Base-by-base conservation (phyloP, 2,888 invertebrate genomes). In the Cataglyphis cursor region DNA sequence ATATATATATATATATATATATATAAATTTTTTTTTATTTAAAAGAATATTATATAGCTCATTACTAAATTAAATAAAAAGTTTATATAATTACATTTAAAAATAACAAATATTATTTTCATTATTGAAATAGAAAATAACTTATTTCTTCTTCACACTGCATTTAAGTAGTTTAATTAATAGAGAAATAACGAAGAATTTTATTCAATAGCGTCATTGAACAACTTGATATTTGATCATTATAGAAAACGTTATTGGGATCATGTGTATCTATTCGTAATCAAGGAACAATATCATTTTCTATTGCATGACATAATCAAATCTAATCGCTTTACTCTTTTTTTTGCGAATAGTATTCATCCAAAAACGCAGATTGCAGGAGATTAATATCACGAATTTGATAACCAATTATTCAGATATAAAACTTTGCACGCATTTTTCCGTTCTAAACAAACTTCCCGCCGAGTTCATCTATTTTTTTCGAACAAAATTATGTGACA, bases 231-330 rank as follows among this genome's bases (percentile, higher is more conserved):
- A 24, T 48, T 44, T 73, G 4, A 6, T 38, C 41, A 31, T 44
- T 5, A 15, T 10, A 48, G 5, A 48, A 44, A 44, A 73, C 21
- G 4, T n/a, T 21, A 8, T 15, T 6, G 44, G 12, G n/a, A 21
- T 15, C 21, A 35, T 24, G 10, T 3, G 6, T 28, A 73, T 73
- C 18, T 64, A 51, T 75, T 35, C n/a, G 31, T 15, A 31, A 21
- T n/a, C 3, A 9, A 24, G 18, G 12, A 62, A 64, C 51, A 75
- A 48, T 51, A 51, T 51, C 75, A 64, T 64, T 51, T 51, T 5
- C 12, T 12, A 35, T 48, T 24, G 10, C 10, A 28, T 54, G 4
- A 75, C 9, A 15, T 35, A 21, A 38, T 48, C 15, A 48, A 18
- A 62, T 24, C 15, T 35, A 21, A 74, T 62, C 38, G 18, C 9